Evolutionary conservation across 2,113 vertebrate genomes (phyloP).

Genomic region (Sander lucioperca): DNA sequence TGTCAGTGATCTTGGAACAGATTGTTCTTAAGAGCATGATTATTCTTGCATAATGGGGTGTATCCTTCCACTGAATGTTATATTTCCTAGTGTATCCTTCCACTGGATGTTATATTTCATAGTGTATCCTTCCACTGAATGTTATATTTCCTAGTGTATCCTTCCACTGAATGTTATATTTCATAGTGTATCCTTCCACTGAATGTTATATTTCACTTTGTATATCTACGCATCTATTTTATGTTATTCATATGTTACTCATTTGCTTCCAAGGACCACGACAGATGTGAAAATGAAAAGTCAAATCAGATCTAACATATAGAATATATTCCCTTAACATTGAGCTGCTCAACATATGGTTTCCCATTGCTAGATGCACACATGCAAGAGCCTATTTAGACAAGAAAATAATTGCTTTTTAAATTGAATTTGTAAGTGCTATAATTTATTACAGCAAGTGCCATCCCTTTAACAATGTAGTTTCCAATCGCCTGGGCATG

Average conservation of each 20-base stretch:
- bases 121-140: not conserved
- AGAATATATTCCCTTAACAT: conserved; percentile 10
- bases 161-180: no score
- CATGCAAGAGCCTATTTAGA: conserved; percentile 23
- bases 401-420: conserved; percentile 41
- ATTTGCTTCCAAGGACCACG: conserved; percentile 19
- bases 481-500: conserved; percentile 2
- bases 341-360: conserved; percentile 36
- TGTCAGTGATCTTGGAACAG: conserved; percentile 9
- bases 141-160: not conserved
- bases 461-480: conserved; percentile 33
- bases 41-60: not conserved
- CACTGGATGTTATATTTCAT: no score
- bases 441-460: conserved; percentile 52
- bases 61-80: not conserved
- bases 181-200: no score
- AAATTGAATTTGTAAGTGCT: conserved; percentile 41
- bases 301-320: conserved; percentile 26
- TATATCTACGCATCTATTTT: not conserved
- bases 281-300: conserved; percentile 34
- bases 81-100: no score
- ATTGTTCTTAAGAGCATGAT: not conserved
- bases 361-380: conserved; percentile 11
- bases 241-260: conserved; percentile 5
- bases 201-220: not conserved